These are phyloP conservation scores for Tetramorium bicarinatum DNA, from an alignment of 2,888 invertebrate species.

Conservation along the genomic window DNA sequence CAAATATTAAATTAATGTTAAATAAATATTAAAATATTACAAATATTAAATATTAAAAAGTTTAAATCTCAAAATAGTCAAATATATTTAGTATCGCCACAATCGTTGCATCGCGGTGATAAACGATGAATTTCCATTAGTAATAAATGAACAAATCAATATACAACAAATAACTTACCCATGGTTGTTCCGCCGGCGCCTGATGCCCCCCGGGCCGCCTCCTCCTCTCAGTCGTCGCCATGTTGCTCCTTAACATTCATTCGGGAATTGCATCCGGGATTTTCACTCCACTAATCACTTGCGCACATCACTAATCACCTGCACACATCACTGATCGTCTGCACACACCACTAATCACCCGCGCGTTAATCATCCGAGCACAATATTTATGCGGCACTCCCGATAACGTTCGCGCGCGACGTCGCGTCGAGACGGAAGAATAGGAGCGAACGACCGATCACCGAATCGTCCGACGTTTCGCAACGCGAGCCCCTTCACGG, in stretches of 20 bases:
- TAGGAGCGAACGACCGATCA: too few species aligned
- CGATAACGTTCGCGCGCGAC: background rate
- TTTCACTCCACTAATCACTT: too few species aligned
- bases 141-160: background rate
- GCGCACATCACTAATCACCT: background rate
- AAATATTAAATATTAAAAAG: background rate
- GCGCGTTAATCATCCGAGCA: background rate
- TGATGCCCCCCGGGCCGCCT: background rate
- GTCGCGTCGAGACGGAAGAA: background rate
- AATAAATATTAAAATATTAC: background rate
- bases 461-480: too few species aligned
- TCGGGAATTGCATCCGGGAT: background rate
- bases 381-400: background rate
- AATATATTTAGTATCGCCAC: background rate
- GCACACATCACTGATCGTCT: background rate
- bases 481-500: too few species aligned
- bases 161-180: background rate
- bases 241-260: background rate
- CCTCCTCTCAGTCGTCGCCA: too few species aligned
- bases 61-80: background rate
- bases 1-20: background rate
- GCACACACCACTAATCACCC: too few species aligned
- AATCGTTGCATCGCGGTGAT: background rate
- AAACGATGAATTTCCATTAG: background rate
- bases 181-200: background rate